These are phyloP conservation scores for Platerodrilus igneus DNA, from an alignment of 2,888 invertebrate species.

Conservation along the genomic window DNA sequence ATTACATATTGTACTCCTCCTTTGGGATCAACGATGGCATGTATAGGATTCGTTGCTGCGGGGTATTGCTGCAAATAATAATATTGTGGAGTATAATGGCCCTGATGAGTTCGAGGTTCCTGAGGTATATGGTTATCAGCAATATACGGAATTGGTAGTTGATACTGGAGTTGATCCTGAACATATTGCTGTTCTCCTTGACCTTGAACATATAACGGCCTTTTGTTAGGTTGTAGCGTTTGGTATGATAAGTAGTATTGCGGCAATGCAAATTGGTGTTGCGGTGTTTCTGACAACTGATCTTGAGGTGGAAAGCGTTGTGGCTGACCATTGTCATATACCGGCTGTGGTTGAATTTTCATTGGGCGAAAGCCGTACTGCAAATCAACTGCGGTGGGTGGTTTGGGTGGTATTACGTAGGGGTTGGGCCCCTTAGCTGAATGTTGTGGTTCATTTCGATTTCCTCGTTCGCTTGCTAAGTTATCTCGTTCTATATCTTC, in stretches of 20 bases:
- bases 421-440: too few species aligned
- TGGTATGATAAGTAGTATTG: conserved; percentile 1
- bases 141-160: conserved; percentile 37
- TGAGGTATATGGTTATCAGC: conserved; percentile 36
- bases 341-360: conserved; percentile 26
- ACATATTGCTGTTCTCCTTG: too few species aligned
- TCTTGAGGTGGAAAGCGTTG: conserved; percentile 21
- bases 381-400: conserved; percentile 18
- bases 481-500: conserved; percentile 74
- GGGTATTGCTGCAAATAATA: conserved; percentile 35
- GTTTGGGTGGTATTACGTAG: conserved; percentile 13
- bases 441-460: conserved; percentile 17
- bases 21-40: conserved; percentile 42
- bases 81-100: conserved; percentile 40
- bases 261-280: conserved; percentile 7
- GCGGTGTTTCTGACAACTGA: conserved; percentile 14
- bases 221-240: conserved; percentile 10
- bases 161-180: conserved; percentile 27
- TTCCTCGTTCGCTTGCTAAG: conserved; percentile 55
- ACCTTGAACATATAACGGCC: conserved; percentile 11
- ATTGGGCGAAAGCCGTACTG: conserved; percentile 30
- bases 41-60: conserved; percentile 37
- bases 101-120: conserved; percentile 19
- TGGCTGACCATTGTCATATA: conserved; percentile 18
- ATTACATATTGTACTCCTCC: conserved; percentile 39